Percentiles rank a stretch among this genome's conserved stretches.
phyloP scores from a whole-genome alignment of 2,888 invertebrate species.

The Ichneumoninae sp. region DNA sequence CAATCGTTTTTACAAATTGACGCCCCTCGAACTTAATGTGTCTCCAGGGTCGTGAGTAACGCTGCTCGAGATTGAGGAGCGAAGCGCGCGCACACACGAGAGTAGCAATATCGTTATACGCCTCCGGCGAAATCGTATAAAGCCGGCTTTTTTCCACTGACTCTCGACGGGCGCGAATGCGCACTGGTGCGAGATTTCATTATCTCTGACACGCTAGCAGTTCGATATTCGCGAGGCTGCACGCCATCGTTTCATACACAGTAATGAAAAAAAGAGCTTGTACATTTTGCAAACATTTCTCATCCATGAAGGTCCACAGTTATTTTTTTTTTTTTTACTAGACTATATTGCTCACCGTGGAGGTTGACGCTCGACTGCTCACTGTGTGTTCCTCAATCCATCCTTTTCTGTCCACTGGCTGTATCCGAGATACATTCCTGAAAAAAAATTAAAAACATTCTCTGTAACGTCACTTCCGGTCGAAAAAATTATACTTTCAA shows the following conservation, averaged over 20 bases:
- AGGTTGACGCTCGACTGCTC: neutral
- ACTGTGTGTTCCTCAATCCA: too few relatives aligned
- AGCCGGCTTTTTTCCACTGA: neutral
- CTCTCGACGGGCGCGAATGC: slow-evolving; percentile 5
- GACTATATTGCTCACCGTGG: neutral
- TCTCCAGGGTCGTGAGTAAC: slow-evolving; percentile 55
- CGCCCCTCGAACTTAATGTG: slow-evolving; percentile 49
- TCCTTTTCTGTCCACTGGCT: too few relatives aligned
- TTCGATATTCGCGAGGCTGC: slow-evolving; percentile 45
- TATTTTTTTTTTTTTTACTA: neutral
- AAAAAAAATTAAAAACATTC: too few relatives aligned
- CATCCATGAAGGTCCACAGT: neutral
- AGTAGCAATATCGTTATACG: slow-evolving; percentile 18
- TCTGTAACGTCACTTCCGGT: too few relatives aligned
- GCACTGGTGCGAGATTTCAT: slow-evolving; percentile 39
- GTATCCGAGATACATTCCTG: too few relatives aligned
- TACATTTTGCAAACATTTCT: neutral
- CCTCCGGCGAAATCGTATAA: slow-evolving; percentile 1
- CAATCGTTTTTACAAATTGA: slow-evolving; percentile 43
- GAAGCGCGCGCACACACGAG: neutral
- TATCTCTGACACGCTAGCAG: slow-evolving; percentile 38
- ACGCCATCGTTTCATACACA: neutral
- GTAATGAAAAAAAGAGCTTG: neutral
- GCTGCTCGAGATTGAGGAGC: slow-evolving; percentile 29
- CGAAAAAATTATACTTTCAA: too few relatives aligned